A percentile compares a stretch with the other conserved stretches of the same genome.
Evolutionary conservation across 2,888 invertebrate genomes (phyloP).

Genomic region (Nasonia oneida): DNA sequence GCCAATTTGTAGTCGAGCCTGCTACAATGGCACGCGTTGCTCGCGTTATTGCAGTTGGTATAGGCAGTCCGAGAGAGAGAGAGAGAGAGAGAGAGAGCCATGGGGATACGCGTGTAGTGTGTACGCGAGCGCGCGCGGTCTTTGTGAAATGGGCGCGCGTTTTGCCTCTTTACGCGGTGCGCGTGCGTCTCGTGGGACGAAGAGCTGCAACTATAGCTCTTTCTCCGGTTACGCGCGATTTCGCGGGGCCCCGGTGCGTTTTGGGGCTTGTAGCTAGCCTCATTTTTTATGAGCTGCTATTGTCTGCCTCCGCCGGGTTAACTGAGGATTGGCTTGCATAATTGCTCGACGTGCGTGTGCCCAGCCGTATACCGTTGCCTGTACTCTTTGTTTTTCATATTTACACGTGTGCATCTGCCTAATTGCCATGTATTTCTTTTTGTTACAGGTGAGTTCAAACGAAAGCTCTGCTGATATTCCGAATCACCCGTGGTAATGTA

Average conservation of each 20-base stretch:
- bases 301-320: background rate
- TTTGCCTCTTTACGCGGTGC: slow-evolving; percentile 11
- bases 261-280: background rate
- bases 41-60: slow-evolving; percentile 1
- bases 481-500: background rate
- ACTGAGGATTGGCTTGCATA: background rate
- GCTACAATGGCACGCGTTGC: slow-evolving; percentile 59
- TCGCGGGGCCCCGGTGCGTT: background rate
- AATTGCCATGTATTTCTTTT: background rate
- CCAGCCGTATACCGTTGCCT: no score
- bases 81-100: background rate
- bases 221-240: background rate
- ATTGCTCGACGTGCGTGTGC: background rate
- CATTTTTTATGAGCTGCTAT: background rate
- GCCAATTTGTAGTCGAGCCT: slow-evolving; percentile 67
- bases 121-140: background rate
- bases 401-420: background rate
- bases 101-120: background rate
- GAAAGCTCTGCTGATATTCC: background rate
- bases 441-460: slow-evolving; percentile 26
- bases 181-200: background rate
- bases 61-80: background rate
- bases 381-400: no score
- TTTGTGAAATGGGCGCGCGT: slow-evolving; percentile 13
- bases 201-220: background rate